Evolutionary conservation across 2,888 invertebrate genomes (phyloP).

Genomic region (Clanis bilineata): DNA sequence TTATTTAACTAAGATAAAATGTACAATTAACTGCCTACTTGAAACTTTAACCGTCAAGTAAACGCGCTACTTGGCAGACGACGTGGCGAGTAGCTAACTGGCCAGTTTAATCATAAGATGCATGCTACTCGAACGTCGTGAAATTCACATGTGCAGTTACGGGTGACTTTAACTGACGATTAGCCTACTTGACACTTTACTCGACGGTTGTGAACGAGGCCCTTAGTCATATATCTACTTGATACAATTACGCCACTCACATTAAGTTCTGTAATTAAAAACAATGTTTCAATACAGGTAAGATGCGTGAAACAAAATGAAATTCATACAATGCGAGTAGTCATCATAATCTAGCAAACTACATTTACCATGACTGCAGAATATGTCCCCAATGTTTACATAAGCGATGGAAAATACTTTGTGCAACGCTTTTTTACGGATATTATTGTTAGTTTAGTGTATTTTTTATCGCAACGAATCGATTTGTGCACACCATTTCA

Average conservation of each 20-base stretch:
- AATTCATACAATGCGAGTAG: not conserved
- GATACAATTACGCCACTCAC: not conserved
- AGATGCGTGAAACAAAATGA: not conserved
- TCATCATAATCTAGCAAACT: not conserved
- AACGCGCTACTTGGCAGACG: no score
- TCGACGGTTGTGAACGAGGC: no score
- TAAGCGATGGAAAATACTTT: no score
- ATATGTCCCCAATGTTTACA: not conserved
- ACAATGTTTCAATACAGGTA: not conserved
- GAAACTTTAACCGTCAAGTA: no score
- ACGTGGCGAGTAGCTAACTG: no score
- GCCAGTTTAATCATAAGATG: no score
- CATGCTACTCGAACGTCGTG: no score
- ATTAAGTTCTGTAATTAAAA: not conserved
- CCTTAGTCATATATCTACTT: not conserved
- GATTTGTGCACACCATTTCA: not conserved
- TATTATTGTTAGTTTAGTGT: not conserved
- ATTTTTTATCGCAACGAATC: conserved; percentile 23
- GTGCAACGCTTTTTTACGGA: not conserved
- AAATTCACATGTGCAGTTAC: no score
- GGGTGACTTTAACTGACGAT: no score
- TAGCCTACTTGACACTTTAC: no score
- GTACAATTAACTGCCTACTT: no score
- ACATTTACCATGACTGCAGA: not conserved
- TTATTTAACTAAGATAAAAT: no score